Percentiles rank a stretch among this genome's conserved stretches.
phyloP scores from a whole-genome alignment of 2,113 vertebrate genomes.

The Condylura cristata region DNA sequence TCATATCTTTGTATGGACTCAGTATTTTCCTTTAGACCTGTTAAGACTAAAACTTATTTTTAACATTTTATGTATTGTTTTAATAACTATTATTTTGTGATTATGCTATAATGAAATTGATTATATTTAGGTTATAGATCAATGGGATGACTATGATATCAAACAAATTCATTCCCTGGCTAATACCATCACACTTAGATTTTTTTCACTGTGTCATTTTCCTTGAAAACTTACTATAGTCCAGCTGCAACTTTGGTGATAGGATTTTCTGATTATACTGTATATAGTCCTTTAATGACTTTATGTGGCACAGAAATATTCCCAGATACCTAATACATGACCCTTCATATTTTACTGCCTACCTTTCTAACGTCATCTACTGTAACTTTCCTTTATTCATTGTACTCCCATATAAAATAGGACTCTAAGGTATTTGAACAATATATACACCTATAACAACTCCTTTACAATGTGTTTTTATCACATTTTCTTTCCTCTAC shows the following conservation, averaged over 20 bases:
- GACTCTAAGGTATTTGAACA: not conserved
- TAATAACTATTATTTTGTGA: not conserved
- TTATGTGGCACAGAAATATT: not conserved
- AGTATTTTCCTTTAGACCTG: not conserved
- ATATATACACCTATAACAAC: not conserved
- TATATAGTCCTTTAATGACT: not conserved
- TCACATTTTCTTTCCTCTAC: not conserved
- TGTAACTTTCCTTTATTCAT: not conserved
- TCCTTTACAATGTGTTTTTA: not conserved
- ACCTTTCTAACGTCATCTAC: not conserved
- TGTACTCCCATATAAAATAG: accelerated
- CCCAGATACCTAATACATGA: not conserved
- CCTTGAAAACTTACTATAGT: not conserved
- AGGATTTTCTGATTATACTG: not conserved
- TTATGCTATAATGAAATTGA: not conserved
- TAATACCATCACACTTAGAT: not conserved
- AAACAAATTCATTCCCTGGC: not conserved
- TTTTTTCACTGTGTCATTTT: not conserved
- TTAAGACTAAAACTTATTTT: not conserved
- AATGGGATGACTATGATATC: not conserved
- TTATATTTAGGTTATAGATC: not conserved
- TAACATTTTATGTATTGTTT: not conserved
- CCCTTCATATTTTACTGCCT: not conserved
- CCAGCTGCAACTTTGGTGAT: not conserved
- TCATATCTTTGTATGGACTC: not conserved